Conservation (phyloP, 2,888 invertebrate genomes). For the Lithophane leautieri region DNA sequence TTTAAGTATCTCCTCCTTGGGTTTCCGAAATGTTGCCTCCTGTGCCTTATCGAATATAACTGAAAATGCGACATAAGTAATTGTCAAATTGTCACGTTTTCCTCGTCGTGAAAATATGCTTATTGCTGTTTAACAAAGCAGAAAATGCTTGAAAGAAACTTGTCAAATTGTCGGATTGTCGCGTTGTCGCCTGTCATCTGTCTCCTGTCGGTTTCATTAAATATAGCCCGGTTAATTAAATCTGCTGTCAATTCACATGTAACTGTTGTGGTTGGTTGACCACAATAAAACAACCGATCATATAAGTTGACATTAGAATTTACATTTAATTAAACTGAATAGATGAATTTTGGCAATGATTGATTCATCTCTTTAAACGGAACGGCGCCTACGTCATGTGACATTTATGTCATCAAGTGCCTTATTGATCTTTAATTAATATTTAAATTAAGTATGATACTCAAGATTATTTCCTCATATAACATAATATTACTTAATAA, state of each 20-base stretch:
- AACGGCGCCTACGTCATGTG: not conserved
- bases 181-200: not conserved
- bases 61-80: not conserved
- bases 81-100: too few relatives aligned
- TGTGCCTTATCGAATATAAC: not conserved
- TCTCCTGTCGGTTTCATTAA: not conserved
- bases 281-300: not conserved
- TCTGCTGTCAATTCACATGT: not conserved
- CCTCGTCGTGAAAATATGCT: too few relatives aligned
- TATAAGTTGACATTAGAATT: not conserved
- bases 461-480: not conserved
- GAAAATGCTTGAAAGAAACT: not conserved
- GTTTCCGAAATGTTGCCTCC: not conserved
- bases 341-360: conserved; percentile 3
- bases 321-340: not conserved
- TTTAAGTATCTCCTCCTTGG: too few relatives aligned
- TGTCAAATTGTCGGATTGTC: not conserved
- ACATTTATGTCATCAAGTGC: conserved; percentile 11
- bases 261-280: not conserved
- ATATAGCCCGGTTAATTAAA: not conserved
- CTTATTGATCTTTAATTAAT: conserved; percentile 26
- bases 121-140: not conserved
- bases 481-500: conserved; percentile 5
- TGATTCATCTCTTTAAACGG: conserved; percentile 2
- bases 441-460: conserved; percentile 22